Evolutionary conservation across 2,888 invertebrate genomes (phyloP).

Genomic region (Ferdinandea cuprea): DNA sequence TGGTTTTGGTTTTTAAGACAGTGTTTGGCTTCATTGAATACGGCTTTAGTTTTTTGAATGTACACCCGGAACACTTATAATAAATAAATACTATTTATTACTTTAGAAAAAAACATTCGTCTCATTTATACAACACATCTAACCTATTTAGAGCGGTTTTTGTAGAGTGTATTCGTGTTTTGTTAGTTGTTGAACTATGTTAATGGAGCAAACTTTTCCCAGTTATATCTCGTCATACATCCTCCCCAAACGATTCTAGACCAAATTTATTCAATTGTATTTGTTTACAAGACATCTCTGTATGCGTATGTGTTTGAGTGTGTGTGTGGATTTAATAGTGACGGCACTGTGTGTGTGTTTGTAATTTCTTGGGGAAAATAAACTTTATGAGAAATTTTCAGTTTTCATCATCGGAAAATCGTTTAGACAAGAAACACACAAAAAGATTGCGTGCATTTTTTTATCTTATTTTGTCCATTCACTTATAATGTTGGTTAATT

Average conservation of each 20-base stretch:
- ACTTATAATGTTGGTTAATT: constrained; percentile 23
- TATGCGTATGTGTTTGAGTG: constrained; percentile 52
- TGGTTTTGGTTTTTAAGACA: too few species aligned
- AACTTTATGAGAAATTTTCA: constrained; percentile 65
- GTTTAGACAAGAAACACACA: constrained; percentile 45
- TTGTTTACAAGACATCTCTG: constrained; percentile 53
- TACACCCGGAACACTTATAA: too few species aligned
- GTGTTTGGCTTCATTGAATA: too few species aligned
- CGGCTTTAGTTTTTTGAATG: too few species aligned
- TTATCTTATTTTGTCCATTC: constrained; percentile 29
- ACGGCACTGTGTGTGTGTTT: constrained; percentile 24
- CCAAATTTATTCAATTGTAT: constrained; percentile 41
- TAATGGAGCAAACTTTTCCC: constrained; percentile 72
- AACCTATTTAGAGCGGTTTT: constrained; percentile 56
- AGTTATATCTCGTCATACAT: constrained; percentile 51
- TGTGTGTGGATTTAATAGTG: constrained; percentile 56
- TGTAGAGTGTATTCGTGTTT: constrained; percentile 29
- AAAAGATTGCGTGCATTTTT: constrained; percentile 58
- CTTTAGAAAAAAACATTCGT: too few species aligned
- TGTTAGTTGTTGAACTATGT: constrained; percentile 65
- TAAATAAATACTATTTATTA: too few species aligned
- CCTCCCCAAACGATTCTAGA: constrained; percentile 45
- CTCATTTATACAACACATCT: constrained; percentile 5
- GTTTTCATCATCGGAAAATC: constrained; percentile 66
- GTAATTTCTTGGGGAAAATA: constrained; percentile 58